Conservation (phyloP, 2,113 vertebrate species). For the Corythoichthys haematopterus region DNA sequence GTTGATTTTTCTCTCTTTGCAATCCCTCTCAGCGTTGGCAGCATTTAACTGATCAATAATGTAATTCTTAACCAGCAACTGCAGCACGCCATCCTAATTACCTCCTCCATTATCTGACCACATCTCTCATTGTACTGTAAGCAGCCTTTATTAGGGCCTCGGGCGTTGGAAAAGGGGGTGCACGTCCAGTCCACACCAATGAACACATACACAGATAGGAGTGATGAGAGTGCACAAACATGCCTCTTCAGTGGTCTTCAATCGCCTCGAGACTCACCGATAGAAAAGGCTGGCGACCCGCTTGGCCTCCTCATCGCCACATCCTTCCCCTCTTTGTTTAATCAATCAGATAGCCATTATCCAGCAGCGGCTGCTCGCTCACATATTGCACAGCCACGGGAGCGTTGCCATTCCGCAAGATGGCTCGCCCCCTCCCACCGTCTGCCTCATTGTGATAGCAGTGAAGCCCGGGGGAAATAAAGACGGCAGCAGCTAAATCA, state of each 20-base stretch:
- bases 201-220: constrained; percentile 1
- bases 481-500: constrained; percentile 46
- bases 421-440: constrained; percentile 48
- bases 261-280: constrained; percentile 20
- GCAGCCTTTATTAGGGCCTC: constrained; percentile 45
- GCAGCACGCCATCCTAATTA: constrained; percentile 49
- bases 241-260: background rate
- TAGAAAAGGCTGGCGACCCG: constrained; percentile 22
- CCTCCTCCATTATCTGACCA: constrained; percentile 61
- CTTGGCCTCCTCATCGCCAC: constrained; percentile 11
- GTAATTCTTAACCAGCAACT: constrained; percentile 52
- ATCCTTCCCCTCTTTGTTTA: constrained; percentile 31
- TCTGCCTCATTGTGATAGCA: constrained; percentile 44
- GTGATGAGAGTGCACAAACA: constrained; percentile 29
- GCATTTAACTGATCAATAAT: constrained; percentile 54
- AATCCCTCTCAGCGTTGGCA: constrained; percentile 9
- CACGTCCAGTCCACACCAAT: background rate
- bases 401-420: constrained; percentile 57
- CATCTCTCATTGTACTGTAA: constrained; percentile 57
- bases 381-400: constrained; percentile 48
- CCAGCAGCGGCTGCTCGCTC: constrained; percentile 46
- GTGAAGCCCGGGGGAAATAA: constrained; percentile 56
- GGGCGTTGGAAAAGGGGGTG: background rate
- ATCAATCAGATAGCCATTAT: constrained; percentile 59
- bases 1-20: constrained; percentile 36